Evolutionary conservation across 2,888 invertebrate genomes (phyloP).

Genomic region (Rotaria socialis): DNA sequence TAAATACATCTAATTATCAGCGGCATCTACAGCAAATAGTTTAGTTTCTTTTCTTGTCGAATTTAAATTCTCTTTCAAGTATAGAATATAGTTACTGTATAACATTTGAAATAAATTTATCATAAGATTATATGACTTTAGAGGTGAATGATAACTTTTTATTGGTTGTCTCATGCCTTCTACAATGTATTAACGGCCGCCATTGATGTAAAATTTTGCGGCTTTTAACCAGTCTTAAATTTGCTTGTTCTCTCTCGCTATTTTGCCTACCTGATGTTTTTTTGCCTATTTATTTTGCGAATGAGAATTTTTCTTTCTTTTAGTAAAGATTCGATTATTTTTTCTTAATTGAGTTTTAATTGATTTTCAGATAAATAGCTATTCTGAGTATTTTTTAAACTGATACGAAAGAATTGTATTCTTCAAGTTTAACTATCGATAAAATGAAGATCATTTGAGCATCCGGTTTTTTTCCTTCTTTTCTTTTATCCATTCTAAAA

Average conservation of each 20-base stretch:
- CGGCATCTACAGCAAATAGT: background rate
- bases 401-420: too few relatives aligned
- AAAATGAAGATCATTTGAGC: too few relatives aligned
- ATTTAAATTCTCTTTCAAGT: background rate
- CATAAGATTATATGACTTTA: background rate
- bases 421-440: too few relatives aligned
- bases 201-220: conserved; percentile 7
- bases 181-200: background rate
- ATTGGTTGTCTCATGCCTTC: background rate
- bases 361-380: background rate
- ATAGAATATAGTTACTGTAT: background rate
- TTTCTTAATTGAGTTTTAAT: background rate
- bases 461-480: too few relatives aligned
- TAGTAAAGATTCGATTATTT: background rate
- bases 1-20: background rate
- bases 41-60: background rate
- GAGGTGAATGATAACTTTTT: background rate
- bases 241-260: background rate
- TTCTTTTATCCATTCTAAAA: too few relatives aligned
- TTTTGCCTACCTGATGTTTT: background rate
- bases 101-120: background rate
- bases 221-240: conserved; percentile 12
- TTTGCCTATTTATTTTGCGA: background rate
- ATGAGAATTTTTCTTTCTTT: background rate
- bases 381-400: too few relatives aligned